A percentile compares a stretch with the other conserved stretches of the same genome.
These are phyloP conservation scores for Melanotaenia nigrans DNA, from an alignment of 2,797 vertebrate genomes.

Conservation along the genomic window DNA sequence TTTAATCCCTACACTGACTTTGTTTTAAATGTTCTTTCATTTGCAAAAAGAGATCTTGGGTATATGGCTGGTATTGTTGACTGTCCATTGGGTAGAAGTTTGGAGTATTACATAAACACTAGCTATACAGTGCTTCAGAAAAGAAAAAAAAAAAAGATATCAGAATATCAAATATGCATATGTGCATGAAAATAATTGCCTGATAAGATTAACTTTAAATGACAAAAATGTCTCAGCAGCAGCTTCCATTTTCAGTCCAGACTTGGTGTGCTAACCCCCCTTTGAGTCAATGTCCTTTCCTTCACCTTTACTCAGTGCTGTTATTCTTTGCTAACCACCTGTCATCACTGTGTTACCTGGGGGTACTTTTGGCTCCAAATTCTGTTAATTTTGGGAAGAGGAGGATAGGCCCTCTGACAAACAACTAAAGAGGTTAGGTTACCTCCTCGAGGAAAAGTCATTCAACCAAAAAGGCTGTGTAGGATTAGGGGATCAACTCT, in stretches of 20 bases:
- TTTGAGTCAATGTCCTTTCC: conserved; percentile 35
- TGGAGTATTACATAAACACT: not conserved
- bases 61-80: not conserved
- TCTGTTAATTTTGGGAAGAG: conserved; percentile 8
- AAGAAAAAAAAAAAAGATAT: not conserved
- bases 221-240: not conserved
- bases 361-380: conserved; percentile 43
- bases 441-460: not conserved
- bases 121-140: not conserved
- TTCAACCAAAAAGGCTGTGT: not conserved
- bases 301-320: conserved; percentile 50
- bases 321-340: conserved; percentile 50
- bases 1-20: conserved; percentile 27
- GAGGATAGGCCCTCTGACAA: not conserved
- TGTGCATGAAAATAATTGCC: not conserved
- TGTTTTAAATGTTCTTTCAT: conserved; percentile 27
- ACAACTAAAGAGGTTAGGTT: not conserved
- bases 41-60: conserved; percentile 11
- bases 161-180: not conserved
- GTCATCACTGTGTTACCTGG: conserved; percentile 43
- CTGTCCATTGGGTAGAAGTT: not conserved
- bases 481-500: conserved; percentile 6
- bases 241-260: not conserved
- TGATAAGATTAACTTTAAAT: not conserved
- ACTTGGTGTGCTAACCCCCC: conserved; percentile 10